Evolutionary conservation across 2,888 invertebrate species (phyloP).

Genomic region (Dendrolimus houi): DNA sequence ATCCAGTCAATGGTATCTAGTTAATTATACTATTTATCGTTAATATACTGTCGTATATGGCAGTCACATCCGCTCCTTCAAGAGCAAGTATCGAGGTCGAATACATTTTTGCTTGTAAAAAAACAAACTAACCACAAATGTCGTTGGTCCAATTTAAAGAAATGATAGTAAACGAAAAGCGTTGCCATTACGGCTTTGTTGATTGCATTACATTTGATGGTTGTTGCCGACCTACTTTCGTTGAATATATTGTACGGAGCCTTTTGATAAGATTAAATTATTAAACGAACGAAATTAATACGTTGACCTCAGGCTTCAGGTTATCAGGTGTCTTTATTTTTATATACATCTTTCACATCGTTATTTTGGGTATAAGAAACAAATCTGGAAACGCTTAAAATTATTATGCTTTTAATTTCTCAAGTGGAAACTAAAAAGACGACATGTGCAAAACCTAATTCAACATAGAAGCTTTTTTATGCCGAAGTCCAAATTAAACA

Average conservation of each 20-base stretch:
- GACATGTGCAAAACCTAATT: slow-evolving; percentile 24
- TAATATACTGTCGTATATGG: neutral
- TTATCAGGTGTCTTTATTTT: slow-evolving; percentile 3
- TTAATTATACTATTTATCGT: neutral
- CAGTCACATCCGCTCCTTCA: slow-evolving; percentile 12
- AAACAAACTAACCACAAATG: neutral
- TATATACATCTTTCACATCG: neutral
- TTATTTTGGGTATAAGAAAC: no score
- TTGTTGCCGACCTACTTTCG: slow-evolving; percentile 18
- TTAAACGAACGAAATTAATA: slow-evolving; percentile 16
- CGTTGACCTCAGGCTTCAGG: slow-evolving; percentile 17
- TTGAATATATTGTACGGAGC: slow-evolving; percentile 11
- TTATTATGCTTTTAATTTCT: no score
- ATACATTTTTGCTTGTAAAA: neutral
- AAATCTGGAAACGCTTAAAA: no score
- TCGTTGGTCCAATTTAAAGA: no score
- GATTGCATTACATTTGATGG: slow-evolving; percentile 4
- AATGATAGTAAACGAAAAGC: neutral
- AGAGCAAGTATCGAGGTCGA: slow-evolving; percentile 8
- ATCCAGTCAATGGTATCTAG: no score
- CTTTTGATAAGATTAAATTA: slow-evolving; percentile 25
- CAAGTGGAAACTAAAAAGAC: no score
- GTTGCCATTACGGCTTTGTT: slow-evolving; percentile 5
- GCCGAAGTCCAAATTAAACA: slow-evolving; percentile 7
- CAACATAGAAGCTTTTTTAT: neutral